Conservation (phyloP, 2,888 invertebrate genomes). For the Aspidapion aeneum region DNA sequence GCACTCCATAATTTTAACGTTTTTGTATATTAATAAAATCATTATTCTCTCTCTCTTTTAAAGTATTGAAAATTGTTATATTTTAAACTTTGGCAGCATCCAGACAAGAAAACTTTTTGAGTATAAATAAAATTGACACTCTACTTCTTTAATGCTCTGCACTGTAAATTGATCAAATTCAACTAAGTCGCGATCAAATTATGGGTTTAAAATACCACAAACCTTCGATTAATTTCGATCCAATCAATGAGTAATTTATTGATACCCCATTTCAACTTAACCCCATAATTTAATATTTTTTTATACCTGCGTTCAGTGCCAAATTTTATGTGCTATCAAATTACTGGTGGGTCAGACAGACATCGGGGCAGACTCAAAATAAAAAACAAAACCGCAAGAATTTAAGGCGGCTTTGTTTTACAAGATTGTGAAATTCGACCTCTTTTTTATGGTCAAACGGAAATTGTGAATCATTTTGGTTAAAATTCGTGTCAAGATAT, state of each 20-base stretch:
- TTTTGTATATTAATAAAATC: too few relatives aligned
- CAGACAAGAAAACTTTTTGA: too few relatives aligned
- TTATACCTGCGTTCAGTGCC: not conserved
- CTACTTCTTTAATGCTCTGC: too few relatives aligned
- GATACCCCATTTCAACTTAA: not conserved
- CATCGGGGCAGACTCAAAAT: not conserved
- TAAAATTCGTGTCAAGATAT: too few relatives aligned
- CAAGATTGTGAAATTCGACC: not conserved
- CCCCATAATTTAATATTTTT: not conserved
- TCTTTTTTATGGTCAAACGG: not conserved
- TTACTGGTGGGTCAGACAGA: not conserved
- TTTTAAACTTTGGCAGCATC: too few relatives aligned
- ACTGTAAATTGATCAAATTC: not conserved
- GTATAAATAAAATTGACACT: too few relatives aligned
- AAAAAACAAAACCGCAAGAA: not conserved
- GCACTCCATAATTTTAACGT: too few relatives aligned
- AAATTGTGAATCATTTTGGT: not conserved
- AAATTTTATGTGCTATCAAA: not conserved
- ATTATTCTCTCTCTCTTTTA: too few relatives aligned
- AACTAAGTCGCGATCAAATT: not conserved
- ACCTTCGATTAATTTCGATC: not conserved
- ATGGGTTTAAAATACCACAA: not conserved
- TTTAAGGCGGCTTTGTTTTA: not conserved
- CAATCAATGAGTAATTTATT: not conserved
- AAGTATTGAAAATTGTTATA: too few relatives aligned